Percentiles rank a stretch among this genome's conserved stretches.
Evolutionary conservation across 2,888 invertebrate genomes (phyloP).

Genomic region (Mayetiola destructor): DNA sequence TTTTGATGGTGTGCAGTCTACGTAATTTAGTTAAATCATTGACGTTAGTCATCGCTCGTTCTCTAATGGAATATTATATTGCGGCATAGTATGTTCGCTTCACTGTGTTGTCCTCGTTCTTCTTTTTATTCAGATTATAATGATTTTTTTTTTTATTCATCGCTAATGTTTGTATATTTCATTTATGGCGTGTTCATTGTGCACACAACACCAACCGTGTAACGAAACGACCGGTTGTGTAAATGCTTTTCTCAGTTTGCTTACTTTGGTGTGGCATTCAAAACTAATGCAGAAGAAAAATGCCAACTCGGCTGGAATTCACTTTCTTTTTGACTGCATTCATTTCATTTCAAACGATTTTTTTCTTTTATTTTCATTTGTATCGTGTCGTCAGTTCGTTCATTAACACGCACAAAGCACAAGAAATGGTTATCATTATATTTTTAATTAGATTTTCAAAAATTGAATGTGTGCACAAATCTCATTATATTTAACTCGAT

Average conservation of each 20-base stretch:
- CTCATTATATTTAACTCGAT: not conserved
- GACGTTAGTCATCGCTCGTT: slow-evolving; percentile 4
- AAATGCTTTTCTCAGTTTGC: not conserved
- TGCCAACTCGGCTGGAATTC: not conserved
- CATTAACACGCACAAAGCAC: not conserved
- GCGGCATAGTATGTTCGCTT: not conserved
- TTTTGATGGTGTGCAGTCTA: slow-evolving; percentile 9
- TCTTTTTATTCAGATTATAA: not conserved
- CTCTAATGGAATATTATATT: slow-evolving; percentile 8
- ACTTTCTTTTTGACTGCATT: not conserved
- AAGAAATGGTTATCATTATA: not conserved
- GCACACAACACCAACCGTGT: not conserved
- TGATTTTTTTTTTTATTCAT: not conserved
- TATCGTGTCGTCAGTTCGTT: no score
- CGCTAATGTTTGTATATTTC: not conserved
- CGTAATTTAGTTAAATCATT: slow-evolving; percentile 13
- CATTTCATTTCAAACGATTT: not conserved
- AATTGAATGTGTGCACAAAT: not conserved
- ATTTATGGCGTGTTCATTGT: not conserved
- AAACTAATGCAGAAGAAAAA: not conserved
- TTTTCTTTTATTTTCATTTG: not conserved
- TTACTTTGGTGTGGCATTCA: not conserved
- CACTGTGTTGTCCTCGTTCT: not conserved
- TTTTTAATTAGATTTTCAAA: not conserved
- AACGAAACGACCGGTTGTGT: not conserved